These are phyloP conservation scores for Zele albiditarsus DNA, from an alignment of 2,888 invertebrate species.

Conservation along the genomic window DNA sequence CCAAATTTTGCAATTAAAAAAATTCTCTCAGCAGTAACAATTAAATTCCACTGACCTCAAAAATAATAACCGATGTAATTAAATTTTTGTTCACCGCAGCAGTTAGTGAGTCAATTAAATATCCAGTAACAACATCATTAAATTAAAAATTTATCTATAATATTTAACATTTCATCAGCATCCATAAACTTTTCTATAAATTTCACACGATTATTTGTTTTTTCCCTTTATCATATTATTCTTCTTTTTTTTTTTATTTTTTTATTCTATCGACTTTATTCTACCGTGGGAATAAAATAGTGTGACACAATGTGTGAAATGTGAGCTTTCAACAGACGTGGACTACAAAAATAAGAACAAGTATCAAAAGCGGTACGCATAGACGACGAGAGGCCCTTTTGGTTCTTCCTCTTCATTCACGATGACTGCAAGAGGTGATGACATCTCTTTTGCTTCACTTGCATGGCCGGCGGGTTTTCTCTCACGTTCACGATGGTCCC, in stretches of 20 bases:
- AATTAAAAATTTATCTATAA: too few species aligned
- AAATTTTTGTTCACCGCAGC: too few species aligned
- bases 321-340: slow-evolving; percentile 22
- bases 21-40: too few species aligned
- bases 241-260: slow-evolving; percentile 15
- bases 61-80: too few species aligned
- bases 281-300: slow-evolving; percentile 23
- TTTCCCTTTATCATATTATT: slow-evolving; percentile 9
- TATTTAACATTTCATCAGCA: too few species aligned
- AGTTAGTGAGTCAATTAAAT: too few species aligned
- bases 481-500: slow-evolving; percentile 10
- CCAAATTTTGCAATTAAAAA: too few species aligned
- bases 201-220: not conserved
- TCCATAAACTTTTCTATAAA: not conserved
- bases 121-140: too few species aligned
- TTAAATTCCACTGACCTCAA: too few species aligned
- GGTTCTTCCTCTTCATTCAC: slow-evolving; percentile 5
- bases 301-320: slow-evolving; percentile 21
- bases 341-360: slow-evolving; percentile 24
- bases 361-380: slow-evolving; percentile 29
- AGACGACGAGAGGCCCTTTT: slow-evolving; percentile 6
- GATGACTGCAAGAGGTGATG: slow-evolving; percentile 20
- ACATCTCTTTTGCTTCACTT: slow-evolving; percentile 18
- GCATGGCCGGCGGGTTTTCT: slow-evolving; percentile 9
- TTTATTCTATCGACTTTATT: not conserved